Percentiles rank a stretch among this genome's conserved stretches.
These are phyloP conservation scores for Drosophila prosaltans DNA, from an alignment of 1,140 invertebrate species.

Conservation along the genomic window DNA sequence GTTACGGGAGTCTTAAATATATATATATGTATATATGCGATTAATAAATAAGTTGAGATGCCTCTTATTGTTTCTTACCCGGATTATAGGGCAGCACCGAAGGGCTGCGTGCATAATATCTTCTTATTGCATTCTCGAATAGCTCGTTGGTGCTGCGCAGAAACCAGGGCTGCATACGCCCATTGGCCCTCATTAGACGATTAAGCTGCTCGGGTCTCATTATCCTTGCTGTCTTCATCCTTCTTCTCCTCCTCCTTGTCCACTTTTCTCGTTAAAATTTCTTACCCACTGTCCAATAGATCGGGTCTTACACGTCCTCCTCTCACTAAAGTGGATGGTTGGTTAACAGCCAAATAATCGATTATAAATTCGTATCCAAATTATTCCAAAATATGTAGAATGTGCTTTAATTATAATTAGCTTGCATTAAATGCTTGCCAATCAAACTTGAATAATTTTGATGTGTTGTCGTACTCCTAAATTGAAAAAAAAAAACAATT, in stretches of 20 bases:
- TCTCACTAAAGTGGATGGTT: too few species aligned
- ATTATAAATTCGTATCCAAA: background rate
- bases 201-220: constrained; percentile 64
- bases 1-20: constrained; percentile 15
- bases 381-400: background rate
- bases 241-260: background rate
- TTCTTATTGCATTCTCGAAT: constrained; percentile 53
- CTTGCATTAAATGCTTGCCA: background rate
- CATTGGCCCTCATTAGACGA: constrained; percentile 50
- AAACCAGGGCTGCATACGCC: constrained; percentile 53
- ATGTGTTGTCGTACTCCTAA: constrained; percentile 8
- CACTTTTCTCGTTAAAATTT: background rate
- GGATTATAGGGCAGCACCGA: constrained; percentile 21
- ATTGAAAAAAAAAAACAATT: constrained; percentile 11
- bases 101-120: constrained; percentile 39
- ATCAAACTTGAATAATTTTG: constrained; percentile 44
- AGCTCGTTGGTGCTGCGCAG: constrained; percentile 58
- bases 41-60: background rate
- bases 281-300: background rate
- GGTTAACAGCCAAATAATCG: too few species aligned
- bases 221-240: background rate
- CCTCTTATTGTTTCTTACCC: constrained; percentile 7
- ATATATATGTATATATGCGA: too few species aligned
- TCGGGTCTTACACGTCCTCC: background rate
- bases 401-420: background rate